Base-by-base conservation (phyloP, 1,140 invertebrate species). In the Dreissena rostriformis region DNA sequence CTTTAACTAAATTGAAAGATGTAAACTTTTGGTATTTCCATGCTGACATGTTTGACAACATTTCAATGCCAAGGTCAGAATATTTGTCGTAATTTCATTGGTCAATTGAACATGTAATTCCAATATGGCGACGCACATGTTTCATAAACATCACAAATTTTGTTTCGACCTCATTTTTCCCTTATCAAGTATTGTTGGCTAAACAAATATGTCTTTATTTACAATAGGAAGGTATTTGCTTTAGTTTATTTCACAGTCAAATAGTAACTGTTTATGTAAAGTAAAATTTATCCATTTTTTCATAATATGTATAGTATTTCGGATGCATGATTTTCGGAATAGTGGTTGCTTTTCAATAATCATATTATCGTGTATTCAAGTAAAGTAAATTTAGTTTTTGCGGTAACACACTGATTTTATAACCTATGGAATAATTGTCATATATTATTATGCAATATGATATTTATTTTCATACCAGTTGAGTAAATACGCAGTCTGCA, bases 41-140 rank as follows among this genome's bases (percentile, higher is more conserved):
- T 2, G 57, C 61, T 73, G 61, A 65, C 81, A 83, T 75, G 66
- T 70, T 39, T 83, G 81, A 63, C 71, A 83, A 53, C 65, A 49
- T 39, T 76, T 19, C 29, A 15, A 67, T 52, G 55, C 66, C 29
- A 86, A 85, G 87, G 82, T 75, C 68, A 24, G 28, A 28, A 52
- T 75, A 87, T 81, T 88, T 86, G 87, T 67, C 86, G 79, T 17
- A 8, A 26, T 85, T 70, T 76, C 82, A 87, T 90, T 90, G 87
- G 87, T 57, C 26, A 70, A 68, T 49, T 53, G 19, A 57, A 24
- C 65, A 22, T 86, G 74, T 84, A 71, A 51, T 65, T 68, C 53
- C 39, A 85, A 88, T 55, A 88, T 88, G 87, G 24, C 68, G 76
- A 82, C 87, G 67, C 78, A 84, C 82, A 75, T 84, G 77, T 19